Percentiles rank a stretch among this genome's conserved stretches.
Evolutionary conservation across 2,113 vertebrate genomes (phyloP).

Genomic region (Melospiza georgiana): DNA sequence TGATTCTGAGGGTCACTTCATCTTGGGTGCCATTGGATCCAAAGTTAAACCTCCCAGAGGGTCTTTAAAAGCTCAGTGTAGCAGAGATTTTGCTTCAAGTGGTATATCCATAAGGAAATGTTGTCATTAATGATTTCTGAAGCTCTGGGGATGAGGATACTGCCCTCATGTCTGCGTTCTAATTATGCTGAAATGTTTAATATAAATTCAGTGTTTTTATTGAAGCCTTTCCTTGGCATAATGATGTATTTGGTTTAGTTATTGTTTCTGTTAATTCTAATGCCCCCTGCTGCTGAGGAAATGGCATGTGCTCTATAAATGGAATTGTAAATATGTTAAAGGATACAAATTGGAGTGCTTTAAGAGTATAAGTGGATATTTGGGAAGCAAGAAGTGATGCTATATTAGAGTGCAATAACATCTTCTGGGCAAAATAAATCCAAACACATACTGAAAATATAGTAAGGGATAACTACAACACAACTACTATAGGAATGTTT

Average conservation of each 20-base stretch:
- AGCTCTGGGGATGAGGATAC: neutral
- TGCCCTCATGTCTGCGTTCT: neutral
- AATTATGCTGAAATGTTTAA: neutral
- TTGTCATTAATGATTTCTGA: neutral
- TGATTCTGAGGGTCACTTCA: neutral
- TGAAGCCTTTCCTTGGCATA: conserved; percentile 8
- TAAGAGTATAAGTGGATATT: neutral
- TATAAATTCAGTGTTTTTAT: conserved; percentile 13
- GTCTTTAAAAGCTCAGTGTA: neutral
- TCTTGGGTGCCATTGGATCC: neutral
- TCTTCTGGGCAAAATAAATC: neutral
- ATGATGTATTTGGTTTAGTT: conserved; percentile 24
- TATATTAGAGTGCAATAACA: neutral
- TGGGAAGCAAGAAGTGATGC: neutral
- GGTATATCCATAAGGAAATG: neutral
- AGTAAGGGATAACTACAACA: neutral
- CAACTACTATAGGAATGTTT: neutral
- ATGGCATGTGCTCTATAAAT: conserved; percentile 33
- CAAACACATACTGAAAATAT: neutral
- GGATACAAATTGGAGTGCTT: conserved; percentile 2
- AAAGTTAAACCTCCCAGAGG: neutral
- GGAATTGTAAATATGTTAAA: conserved; percentile 2
- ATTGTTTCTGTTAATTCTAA: conserved; percentile 59
- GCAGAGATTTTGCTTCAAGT: neutral
- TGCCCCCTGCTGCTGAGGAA: conserved; percentile 48